Evolutionary conservation across 2,888 invertebrate species (phyloP).

Genomic region (Callyntrura guangdongensis): DNA sequence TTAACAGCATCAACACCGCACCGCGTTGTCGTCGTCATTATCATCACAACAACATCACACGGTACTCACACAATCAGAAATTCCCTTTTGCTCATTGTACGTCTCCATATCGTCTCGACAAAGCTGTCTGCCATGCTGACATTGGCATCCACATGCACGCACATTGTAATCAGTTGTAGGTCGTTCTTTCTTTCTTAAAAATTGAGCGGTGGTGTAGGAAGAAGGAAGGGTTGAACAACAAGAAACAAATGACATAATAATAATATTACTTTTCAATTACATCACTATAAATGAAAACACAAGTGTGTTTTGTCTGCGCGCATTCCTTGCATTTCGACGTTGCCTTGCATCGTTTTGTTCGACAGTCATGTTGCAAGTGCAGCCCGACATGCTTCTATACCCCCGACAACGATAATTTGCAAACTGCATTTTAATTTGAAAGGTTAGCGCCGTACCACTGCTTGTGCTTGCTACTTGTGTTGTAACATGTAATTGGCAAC

Average conservation of each 20-base stretch:
- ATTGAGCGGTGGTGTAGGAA: background rate
- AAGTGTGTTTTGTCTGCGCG: background rate
- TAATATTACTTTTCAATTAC: background rate
- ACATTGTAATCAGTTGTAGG: conserved; percentile 4
- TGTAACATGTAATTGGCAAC: background rate
- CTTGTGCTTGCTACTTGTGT: too few relatives aligned
- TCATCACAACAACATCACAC: background rate
- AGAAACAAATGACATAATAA: background rate
- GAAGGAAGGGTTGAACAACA: background rate
- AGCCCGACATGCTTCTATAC: too few relatives aligned
- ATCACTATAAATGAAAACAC: too few relatives aligned
- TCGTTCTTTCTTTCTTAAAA: conserved; percentile 20
- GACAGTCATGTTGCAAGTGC: too few relatives aligned
- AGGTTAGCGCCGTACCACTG: too few relatives aligned
- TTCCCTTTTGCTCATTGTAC: background rate
- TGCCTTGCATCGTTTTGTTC: background rate
- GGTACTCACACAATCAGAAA: background rate
- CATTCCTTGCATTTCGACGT: background rate
- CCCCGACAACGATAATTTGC: too few relatives aligned
- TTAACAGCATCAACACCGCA: background rate
- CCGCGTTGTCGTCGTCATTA: background rate
- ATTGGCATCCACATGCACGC: conserved; percentile 2
- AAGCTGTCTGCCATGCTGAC: background rate
- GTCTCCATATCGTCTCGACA: background rate
- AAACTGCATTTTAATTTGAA: too few relatives aligned